A percentile compares a stretch with the other conserved stretches of the same genome.
These are phyloP conservation scores for Labia minor DNA, from an alignment of 2,888 invertebrate genomes.

Conservation along the genomic window DNA sequence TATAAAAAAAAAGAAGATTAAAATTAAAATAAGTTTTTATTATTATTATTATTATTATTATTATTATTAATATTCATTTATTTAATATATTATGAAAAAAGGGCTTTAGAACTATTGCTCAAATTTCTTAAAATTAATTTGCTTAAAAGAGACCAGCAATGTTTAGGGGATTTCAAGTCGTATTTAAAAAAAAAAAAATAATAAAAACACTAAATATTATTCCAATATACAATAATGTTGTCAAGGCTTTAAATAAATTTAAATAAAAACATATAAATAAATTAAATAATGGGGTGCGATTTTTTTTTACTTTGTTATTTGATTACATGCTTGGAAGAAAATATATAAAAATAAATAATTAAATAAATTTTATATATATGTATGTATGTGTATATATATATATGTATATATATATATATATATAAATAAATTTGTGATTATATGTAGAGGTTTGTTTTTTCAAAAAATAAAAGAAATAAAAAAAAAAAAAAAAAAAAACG, in stretches of 20 bases:
- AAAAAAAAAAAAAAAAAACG: neutral
- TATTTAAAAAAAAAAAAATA: no score
- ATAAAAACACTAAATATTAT: neutral
- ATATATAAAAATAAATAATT: neutral
- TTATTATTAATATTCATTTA: no score
- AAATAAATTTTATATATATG: no score
- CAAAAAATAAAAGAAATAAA: neutral
- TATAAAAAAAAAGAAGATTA: neutral
- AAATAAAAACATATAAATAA: no score
- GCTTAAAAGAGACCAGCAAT: neutral
- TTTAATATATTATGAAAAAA: neutral
- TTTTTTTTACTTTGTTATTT: neutral
- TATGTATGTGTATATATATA: no score
- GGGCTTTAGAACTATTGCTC: constrained; percentile 2
- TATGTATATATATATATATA: no score
- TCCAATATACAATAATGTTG: neutral
- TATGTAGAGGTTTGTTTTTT: neutral
- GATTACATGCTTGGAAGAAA: neutral
- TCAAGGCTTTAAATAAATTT: neutral
- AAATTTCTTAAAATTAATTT: neutral
- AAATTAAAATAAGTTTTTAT: no score
- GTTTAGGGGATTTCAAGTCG: neutral
- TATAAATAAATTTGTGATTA: neutral
- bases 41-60: no score
- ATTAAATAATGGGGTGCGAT: neutral